These are phyloP conservation scores for Probosciger aterrimus DNA, from an alignment of 2,113 vertebrate genomes.

Conservation along the genomic window DNA sequence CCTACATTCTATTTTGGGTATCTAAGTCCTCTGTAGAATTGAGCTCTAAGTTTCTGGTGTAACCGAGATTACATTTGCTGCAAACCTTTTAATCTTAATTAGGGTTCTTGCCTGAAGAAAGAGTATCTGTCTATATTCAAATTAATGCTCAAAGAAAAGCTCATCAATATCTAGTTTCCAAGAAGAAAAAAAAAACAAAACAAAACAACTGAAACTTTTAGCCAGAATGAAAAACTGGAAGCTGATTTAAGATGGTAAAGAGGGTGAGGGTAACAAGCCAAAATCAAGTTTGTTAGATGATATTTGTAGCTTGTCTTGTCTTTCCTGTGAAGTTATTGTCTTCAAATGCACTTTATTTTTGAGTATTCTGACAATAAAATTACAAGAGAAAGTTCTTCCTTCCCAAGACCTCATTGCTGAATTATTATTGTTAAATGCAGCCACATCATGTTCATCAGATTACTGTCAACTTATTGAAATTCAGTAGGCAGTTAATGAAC, in stretches of 20 bases:
- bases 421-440: background rate
- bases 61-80: background rate
- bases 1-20: background rate
- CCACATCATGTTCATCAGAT: background rate
- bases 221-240: background rate
- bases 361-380: constrained; percentile 30
- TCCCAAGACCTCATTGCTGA: background rate
- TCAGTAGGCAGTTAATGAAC: background rate
- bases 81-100: background rate
- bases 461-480: background rate
- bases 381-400: background rate
- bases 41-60: background rate
- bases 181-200: no score
- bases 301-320: background rate
- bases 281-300: background rate
- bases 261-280: background rate
- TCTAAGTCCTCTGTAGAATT: background rate
- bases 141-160: background rate
- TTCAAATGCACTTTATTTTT: constrained; percentile 25
- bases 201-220: background rate
- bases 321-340: background rate
- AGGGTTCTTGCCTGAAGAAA: background rate
- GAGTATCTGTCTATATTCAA: background rate
- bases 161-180: background rate
- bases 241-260: background rate